Evolutionary conservation across 2,113 vertebrate species (phyloP).

Genomic region (Benitochromis conjunctus): DNA sequence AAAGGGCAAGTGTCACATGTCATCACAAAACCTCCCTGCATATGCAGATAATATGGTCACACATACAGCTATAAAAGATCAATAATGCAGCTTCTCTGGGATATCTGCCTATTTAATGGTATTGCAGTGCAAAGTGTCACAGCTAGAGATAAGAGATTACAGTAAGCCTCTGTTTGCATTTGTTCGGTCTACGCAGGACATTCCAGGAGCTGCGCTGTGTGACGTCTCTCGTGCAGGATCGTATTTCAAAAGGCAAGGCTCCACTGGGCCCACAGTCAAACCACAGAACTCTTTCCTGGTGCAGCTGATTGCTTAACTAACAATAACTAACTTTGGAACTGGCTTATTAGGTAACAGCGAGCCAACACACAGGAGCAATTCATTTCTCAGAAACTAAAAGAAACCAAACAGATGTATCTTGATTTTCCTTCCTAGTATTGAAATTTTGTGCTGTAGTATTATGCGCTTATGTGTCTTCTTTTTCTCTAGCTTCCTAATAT

Average conservation of each 20-base stretch:
- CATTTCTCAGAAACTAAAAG: not conserved
- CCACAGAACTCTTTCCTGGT: constrained; percentile 32
- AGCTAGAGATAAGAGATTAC: constrained; percentile 55
- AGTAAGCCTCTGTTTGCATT: constrained; percentile 31
- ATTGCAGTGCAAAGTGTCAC: constrained; percentile 46
- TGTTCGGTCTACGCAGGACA: constrained; percentile 50
- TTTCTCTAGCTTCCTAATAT: constrained; percentile 28
- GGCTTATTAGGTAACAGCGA: constrained; percentile 20
- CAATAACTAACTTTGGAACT: constrained; percentile 1
- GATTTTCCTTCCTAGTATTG: not conserved
- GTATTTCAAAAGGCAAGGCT: constrained; percentile 51
- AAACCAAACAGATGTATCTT: constrained; percentile 1
- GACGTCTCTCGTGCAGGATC: constrained; percentile 53
- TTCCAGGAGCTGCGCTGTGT: constrained; percentile 61
- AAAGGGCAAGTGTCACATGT: not conserved
- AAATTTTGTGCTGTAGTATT: not conserved
- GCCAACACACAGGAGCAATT: constrained; percentile 8
- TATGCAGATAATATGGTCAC: not conserved
- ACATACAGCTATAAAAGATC: not conserved
- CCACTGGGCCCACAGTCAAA: constrained; percentile 25
- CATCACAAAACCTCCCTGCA: not conserved
- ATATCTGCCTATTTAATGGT: constrained; percentile 10
- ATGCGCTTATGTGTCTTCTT: not conserved
- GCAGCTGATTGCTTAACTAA: constrained; percentile 34
- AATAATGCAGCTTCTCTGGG: not conserved